Evolutionary conservation across 1,140 invertebrate genomes (phyloP), one percentile per base, ranked within the genome.

Genomic region (Rhysida immarginata): DNA sequence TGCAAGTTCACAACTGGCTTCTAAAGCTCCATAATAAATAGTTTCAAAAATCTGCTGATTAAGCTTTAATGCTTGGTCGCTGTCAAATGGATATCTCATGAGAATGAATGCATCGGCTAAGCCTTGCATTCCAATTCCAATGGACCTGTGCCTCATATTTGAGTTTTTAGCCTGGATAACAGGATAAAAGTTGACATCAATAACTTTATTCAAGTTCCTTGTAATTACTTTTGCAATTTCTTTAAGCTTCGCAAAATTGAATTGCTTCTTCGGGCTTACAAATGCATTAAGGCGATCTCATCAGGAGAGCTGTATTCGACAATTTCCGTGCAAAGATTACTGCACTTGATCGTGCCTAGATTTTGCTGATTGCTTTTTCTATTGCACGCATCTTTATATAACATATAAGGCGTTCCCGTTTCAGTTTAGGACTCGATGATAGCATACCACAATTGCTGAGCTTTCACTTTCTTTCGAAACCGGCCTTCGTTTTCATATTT

Each of bases 371-470:
- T 99, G 52, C 87, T 92, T 74, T 99, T 99, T 8, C 84, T 73
- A 68, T 99, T 99, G 65, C 95, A 98, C 16, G 90, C 80, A 75
- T 99, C 96, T 72, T 97, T 98, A 67, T 96, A 98, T 0, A 93
- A 71, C 89, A 99, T 97, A 67, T 95, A 99, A 2, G 96, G 96
- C 18, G 86, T 94, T 25, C 96, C 96, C n/a, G 95, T 99, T 78
- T 99, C 96, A 2, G 96, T 88, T 77, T 99, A 96, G 1, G 93
- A 80, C 66, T 92, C 84, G 60, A 98, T 81, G 58, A 99, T 94
- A 23, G 90, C 85, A 64, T 83, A 87, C 94, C 94, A 99, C 44
- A 99, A 66, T 58, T 82, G 72, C 69, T 92, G 87, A 0, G 96
- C 96, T 62, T 80, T 78, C 1, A 99, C 78, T 66, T 84, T 81